These are phyloP conservation scores for Lates calcarifer DNA, from an alignment of 2,113 vertebrate genomes.

Conservation along the genomic window DNA sequence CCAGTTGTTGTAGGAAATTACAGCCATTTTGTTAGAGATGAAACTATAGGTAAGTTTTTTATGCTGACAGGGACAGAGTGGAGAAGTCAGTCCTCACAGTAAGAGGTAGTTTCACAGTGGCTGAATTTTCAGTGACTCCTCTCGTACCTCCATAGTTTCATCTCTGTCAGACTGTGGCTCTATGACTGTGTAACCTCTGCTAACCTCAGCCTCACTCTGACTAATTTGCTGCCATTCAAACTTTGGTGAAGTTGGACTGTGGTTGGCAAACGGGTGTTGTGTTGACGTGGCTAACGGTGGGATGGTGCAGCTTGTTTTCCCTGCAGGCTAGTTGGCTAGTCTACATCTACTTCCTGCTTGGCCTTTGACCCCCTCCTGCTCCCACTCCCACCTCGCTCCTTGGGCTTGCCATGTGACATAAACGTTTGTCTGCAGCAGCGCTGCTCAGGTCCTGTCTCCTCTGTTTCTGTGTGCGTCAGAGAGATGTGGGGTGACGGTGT, in stretches of 20 bases:
- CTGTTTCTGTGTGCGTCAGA: slow-evolving; percentile 49
- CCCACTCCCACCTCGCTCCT: slow-evolving; percentile 80
- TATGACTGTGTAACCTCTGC: slow-evolving; percentile 25
- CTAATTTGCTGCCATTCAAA: slow-evolving; percentile 44
- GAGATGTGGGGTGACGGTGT: background rate
- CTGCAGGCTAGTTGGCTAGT: slow-evolving; percentile 64
- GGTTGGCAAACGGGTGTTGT: slow-evolving; percentile 50
- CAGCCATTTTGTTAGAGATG: too few relatives aligned
- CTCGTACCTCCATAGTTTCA: background rate
- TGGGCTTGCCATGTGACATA: slow-evolving; percentile 62
- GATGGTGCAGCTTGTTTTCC: slow-evolving; percentile 59
- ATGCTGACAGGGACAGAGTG: background rate
- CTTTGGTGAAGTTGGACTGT: slow-evolving; percentile 26
- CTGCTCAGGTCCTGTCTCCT: slow-evolving; percentile 33
- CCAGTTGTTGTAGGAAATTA: background rate
- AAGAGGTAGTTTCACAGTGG: background rate
- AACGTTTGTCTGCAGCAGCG: slow-evolving; percentile 46
- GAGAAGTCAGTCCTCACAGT: background rate
- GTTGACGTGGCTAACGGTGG: slow-evolving; percentile 37
- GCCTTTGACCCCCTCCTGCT: slow-evolving; percentile 85
- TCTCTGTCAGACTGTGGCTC: slow-evolving; percentile 53
- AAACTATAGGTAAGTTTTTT: too few relatives aligned
- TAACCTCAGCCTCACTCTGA: slow-evolving; percentile 29
- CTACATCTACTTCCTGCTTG: slow-evolving; percentile 76
- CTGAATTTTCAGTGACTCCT: background rate